Percentiles rank a stretch among this genome's conserved stretches.
phyloP scores from a whole-genome alignment of 2,888 invertebrate genomes.

The Archips xylosteana region DNA sequence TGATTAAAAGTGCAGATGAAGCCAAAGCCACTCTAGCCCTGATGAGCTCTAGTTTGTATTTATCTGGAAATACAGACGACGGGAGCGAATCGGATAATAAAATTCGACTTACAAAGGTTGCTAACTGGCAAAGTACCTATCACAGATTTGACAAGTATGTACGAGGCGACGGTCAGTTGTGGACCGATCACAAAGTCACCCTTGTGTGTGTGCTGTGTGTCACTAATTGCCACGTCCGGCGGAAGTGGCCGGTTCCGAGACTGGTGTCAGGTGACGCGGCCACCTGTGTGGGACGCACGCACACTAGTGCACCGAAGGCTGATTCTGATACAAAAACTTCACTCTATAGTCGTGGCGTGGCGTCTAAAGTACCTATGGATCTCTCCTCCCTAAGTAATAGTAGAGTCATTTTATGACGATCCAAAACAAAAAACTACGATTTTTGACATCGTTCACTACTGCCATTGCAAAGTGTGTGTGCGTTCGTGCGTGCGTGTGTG shows the following conservation, averaged over 20 bases:
- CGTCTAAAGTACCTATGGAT: too few species aligned
- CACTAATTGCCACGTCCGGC: conserved; percentile 83
- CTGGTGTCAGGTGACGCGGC: conserved; percentile 79
- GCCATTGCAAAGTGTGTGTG: too few species aligned
- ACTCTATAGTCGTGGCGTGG: not conserved
- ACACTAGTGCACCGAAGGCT: conserved; percentile 34
- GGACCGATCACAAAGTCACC: conserved; percentile 43
- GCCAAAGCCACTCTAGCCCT: too few species aligned
- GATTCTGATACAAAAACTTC: conserved; percentile 16
- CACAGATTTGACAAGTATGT: conserved; percentile 30
- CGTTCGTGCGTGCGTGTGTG: too few species aligned
- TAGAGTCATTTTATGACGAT: too few species aligned
- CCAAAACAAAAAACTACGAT: too few species aligned
- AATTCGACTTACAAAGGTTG: conserved; percentile 4
- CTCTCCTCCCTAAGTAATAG: too few species aligned
- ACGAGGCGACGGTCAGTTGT: conserved; percentile 12
- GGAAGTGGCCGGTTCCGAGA: conserved; percentile 83
- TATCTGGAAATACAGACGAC: too few species aligned
- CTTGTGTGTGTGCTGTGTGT: conserved; percentile 55
- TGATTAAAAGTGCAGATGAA: too few species aligned
- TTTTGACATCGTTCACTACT: too few species aligned
- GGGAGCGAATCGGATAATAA: too few species aligned
- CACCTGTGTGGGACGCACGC: conserved; percentile 70
- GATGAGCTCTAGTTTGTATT: too few species aligned
- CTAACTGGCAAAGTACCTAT: conserved; percentile 12